Base-by-base conservation (phyloP, 1,140 invertebrate genomes). In the Drosophila truncata region DNA sequence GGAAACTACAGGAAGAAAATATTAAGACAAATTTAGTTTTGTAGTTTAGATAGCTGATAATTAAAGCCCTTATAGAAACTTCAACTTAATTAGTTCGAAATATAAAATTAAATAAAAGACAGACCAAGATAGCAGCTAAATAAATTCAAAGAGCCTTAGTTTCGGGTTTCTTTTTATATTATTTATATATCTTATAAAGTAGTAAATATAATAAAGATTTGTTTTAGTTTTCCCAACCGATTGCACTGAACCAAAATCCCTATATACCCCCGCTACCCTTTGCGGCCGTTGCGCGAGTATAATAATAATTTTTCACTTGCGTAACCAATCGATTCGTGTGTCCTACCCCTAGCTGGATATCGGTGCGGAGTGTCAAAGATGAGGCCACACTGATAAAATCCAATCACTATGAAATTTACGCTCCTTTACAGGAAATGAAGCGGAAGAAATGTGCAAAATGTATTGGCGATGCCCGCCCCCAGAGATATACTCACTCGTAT, bases 381-480 rank as follows among this genome's bases (percentile, higher is more conserved):
- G 85, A 90, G 86, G 82, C 86, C 86, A 80, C 79, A 70, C 82
- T 91, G 85, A 90, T 90, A 90, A 90, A 90, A 90, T 90, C 85
- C 85, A 90, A 90, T 90, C 85, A 90, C 85, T 91, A 90, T 85
- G 85, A 90, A 78, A 91, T 90, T 90, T 90, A 85, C 85, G 85
- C 85, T 90, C 86, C 85, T 90, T 85, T 90, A 77, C 85, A 90
- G 85, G 85, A 90, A 90, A 90, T 90, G 85, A 90, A 90, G 85
- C 85, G 85, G 85, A 90, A 90, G 85, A 90, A 90, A 90, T 90
- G 85, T 90, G 85, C 85, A 86, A 90, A 90, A 88, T 88, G 85
- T 88, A 88, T 90, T 90, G 85, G 49, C 80, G 44, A 49, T 49
- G 39, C 70, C 27, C 60, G 18, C 33, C 41, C 50, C 55, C 33